Evolutionary conservation across 2,888 invertebrate genomes (phyloP).

Genomic region (Megamerina dolium): DNA sequence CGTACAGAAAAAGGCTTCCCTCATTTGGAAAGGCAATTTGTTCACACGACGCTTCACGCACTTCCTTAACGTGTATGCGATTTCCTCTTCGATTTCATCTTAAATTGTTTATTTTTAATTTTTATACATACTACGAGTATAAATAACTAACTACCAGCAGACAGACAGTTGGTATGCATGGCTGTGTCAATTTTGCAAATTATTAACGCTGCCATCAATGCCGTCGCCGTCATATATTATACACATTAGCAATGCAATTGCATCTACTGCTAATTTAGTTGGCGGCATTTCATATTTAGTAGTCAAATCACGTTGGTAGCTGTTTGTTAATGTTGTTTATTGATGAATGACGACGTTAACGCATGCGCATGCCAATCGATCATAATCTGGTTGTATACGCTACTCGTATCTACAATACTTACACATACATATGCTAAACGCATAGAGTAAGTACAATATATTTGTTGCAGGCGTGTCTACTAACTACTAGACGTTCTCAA

Average conservation of each 20-base stretch:
- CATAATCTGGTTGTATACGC: too few species aligned
- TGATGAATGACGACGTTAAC: conserved; percentile 4
- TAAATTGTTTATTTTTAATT: not conserved
- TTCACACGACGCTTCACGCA: not conserved
- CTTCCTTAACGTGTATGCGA: not conserved
- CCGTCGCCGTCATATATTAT: conserved; percentile 2
- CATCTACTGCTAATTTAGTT: conserved; percentile 19
- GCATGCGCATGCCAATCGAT: conserved; percentile 13
- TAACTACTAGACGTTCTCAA: too few species aligned
- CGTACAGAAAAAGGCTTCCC: too few species aligned
- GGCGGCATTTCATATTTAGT: conserved; percentile 18
- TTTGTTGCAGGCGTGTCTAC: too few species aligned
- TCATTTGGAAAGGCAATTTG: too few species aligned
- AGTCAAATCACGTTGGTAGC: conserved; percentile 22
- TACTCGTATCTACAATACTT: too few species aligned
- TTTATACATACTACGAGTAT: not conserved
- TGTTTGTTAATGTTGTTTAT: conserved; percentile 1
- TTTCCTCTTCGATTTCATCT: not conserved
- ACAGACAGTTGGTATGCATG: too few species aligned
- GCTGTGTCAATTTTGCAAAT: too few species aligned
- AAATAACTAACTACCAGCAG: too few species aligned
- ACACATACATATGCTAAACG: too few species aligned
- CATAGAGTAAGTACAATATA: too few species aligned
- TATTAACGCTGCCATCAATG: conserved; percentile 5
- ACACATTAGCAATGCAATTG: not conserved